Evolutionary conservation across 2,797 vertebrate species (phyloP).

Genomic region (Acanthurus lineatus): DNA sequence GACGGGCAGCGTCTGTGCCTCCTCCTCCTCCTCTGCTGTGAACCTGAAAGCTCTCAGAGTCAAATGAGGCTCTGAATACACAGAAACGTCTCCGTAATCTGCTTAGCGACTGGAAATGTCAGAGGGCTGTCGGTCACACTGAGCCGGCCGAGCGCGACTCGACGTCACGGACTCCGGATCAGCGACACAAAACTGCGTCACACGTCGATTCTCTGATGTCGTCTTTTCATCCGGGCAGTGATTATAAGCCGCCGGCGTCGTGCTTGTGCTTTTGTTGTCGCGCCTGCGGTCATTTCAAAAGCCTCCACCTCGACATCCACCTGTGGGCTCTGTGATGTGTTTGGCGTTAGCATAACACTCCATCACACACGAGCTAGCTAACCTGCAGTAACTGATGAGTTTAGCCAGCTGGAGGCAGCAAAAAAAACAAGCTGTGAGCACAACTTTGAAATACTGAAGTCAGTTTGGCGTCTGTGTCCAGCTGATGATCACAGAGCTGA

Average conservation of each 20-base stretch:
- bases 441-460: no score
- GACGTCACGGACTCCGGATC: background rate
- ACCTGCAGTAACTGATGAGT: no score
- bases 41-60: background rate
- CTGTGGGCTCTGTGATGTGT: background rate
- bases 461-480: no score
- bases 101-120: constrained; percentile 60
- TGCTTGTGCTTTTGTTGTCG: background rate
- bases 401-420: no score
- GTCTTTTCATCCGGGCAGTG: background rate
- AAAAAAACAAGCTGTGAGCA: no score
- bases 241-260: background rate
- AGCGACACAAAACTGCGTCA: constrained; percentile 2
- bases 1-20: no score
- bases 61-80: constrained; percentile 29
- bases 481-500: no score
- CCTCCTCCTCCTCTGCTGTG: background rate
- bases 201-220: constrained; percentile 1
- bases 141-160: constrained; percentile 32
- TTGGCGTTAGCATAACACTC: no score
- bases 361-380: no score
- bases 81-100: constrained; percentile 44
- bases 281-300: no score
- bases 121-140: constrained; percentile 34
- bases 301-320: background rate